Percentiles rank a stretch among this genome's conserved stretches.
These are phyloP conservation scores for Penaeus vannamei DNA, from an alignment of 1,140 invertebrate genomes.

Conservation along the genomic window DNA sequence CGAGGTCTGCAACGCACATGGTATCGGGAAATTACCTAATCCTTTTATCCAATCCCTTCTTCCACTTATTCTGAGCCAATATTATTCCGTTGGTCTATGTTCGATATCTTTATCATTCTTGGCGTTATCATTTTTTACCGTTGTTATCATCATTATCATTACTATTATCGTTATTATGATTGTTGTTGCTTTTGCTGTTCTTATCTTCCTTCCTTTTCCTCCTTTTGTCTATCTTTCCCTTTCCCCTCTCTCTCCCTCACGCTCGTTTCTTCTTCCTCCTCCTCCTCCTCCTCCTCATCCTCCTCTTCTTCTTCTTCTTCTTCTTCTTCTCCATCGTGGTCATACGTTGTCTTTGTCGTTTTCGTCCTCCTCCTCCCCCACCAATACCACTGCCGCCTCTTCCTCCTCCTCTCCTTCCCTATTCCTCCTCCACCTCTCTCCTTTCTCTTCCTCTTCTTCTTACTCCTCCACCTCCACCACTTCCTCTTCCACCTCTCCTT, in stretches of 20 bases:
- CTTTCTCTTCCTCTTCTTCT: not conserved
- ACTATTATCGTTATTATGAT: too few species aligned
- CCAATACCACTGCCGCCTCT: not conserved
- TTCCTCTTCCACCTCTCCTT: not conserved
- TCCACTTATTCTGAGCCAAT: too few species aligned
- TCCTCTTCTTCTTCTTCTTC: not conserved
- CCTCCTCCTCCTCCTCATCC: not conserved
- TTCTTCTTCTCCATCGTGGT: not conserved
- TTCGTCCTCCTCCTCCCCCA: not conserved
- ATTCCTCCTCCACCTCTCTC: not conserved
- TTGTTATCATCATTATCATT: too few species aligned
- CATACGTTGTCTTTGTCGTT: not conserved
- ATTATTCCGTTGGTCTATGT: too few species aligned
- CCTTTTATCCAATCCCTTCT: too few species aligned
- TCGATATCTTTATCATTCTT: too few species aligned
- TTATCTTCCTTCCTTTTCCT: not conserved
- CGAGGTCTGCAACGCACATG: too few species aligned
- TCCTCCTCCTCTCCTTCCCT: not conserved
- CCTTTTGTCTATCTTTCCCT: not conserved
- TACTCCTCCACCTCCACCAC: rapidly evolving
- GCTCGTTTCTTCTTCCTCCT: not conserved
- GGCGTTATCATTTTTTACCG: too few species aligned
- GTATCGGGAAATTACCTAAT: too few species aligned
- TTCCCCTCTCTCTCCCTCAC: too few species aligned
- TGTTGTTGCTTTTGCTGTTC: too few species aligned